phyloP scores from a whole-genome alignment of 2,113 vertebrate species.

The Apodemus sylvaticus region DNA sequence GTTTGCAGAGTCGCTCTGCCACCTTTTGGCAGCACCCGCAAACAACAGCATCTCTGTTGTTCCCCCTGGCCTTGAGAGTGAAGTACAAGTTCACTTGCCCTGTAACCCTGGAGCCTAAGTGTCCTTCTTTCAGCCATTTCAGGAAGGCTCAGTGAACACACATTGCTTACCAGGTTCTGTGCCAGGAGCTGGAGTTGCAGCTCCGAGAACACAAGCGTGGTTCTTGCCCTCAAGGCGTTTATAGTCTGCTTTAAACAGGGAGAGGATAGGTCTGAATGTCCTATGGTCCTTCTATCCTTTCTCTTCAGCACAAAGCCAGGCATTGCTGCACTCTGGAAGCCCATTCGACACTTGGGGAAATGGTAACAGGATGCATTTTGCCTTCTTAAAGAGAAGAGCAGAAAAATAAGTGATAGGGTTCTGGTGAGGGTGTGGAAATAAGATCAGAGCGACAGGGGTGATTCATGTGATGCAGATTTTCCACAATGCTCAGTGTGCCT shows the following conservation, averaged over 20 bases:
- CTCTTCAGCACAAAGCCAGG: not conserved
- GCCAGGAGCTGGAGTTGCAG: not conserved
- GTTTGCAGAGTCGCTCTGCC: slow-evolving; percentile 70
- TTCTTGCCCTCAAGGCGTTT: slow-evolving; percentile 35
- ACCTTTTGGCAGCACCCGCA: slow-evolving; percentile 72
- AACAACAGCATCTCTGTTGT: slow-evolving; percentile 50
- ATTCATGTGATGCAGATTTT: not conserved
- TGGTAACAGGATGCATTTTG: not conserved
- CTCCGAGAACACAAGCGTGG: not conserved
- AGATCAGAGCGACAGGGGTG: not conserved
- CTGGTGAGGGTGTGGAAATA: not conserved
- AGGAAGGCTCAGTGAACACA: not conserved
- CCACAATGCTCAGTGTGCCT: not conserved
- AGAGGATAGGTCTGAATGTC: not conserved
- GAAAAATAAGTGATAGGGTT: not conserved
- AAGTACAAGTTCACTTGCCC: not conserved
- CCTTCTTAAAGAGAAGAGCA: not conserved
- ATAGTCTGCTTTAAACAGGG: not conserved
- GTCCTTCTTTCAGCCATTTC: not conserved
- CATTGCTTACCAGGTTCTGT: not conserved
- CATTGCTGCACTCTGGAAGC: not conserved
- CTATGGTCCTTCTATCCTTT: not conserved
- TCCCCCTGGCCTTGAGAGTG: not conserved
- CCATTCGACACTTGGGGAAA: not conserved
- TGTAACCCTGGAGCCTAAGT: not conserved